Conservation (phyloP, 2,888 invertebrate species). For the Zaprionus bogoriensis region DNA sequence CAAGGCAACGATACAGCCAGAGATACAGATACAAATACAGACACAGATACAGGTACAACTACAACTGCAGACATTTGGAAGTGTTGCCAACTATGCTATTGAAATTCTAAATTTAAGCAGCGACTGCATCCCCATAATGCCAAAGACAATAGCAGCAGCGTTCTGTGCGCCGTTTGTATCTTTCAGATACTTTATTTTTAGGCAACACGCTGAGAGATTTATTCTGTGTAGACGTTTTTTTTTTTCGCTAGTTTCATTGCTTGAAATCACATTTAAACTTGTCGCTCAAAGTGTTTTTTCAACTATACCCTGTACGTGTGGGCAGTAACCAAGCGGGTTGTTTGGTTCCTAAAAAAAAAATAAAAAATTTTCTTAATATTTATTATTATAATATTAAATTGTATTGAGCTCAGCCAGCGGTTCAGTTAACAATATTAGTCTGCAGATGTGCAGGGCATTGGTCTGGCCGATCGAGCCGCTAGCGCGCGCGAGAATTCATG, state of each 20-base stretch:
- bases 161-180: slow-evolving; percentile 13
- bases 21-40: slow-evolving; percentile 14
- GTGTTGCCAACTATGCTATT: slow-evolving; percentile 22
- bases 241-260: slow-evolving; percentile 16
- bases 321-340: no score
- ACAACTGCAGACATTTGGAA: background rate
- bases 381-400: no score
- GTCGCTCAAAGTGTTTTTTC: slow-evolving; percentile 19
- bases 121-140: slow-evolving; percentile 39
- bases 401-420: no score
- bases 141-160: slow-evolving; percentile 35
- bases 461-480: background rate
- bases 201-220: slow-evolving; percentile 13
- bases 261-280: slow-evolving; percentile 45
- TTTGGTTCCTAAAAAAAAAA: no score
- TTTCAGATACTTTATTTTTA: slow-evolving; percentile 35
- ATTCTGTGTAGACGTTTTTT: slow-evolving; percentile 1
- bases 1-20: background rate
- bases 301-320: slow-evolving; percentile 13
- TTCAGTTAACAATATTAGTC: no score
- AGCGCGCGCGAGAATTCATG: background rate
- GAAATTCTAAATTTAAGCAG: slow-evolving; percentile 57
- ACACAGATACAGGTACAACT: slow-evolving; percentile 2
- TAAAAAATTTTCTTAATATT: background rate
- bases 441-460: slow-evolving; percentile 12